These are phyloP conservation scores for Triplophysa rosa DNA, from an alignment of 2,113 vertebrate species.

Conservation along the genomic window DNA sequence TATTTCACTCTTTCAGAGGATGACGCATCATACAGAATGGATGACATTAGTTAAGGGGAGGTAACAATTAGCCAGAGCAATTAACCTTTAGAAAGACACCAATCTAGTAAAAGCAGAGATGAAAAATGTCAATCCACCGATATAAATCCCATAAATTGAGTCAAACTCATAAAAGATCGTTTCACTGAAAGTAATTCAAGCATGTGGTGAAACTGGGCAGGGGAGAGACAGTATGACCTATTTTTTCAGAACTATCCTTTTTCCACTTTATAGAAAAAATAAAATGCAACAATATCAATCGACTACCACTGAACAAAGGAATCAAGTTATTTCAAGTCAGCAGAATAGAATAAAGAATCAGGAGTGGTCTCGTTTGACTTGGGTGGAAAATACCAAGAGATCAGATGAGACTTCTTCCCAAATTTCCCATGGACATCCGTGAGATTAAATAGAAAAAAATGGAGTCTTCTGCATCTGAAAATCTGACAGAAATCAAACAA, in stretches of 20 bases:
- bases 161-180: constrained; percentile 59
- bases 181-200: constrained; percentile 60
- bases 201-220: constrained; percentile 35
- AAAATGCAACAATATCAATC: too few species aligned
- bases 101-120: constrained; percentile 66
- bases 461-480: too few species aligned
- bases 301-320: too few species aligned
- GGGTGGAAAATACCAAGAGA: too few species aligned
- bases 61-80: constrained; percentile 72
- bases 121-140: constrained; percentile 63
- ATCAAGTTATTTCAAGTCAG: too few species aligned
- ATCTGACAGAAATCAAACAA: too few species aligned
- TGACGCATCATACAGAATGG: constrained; percentile 67
- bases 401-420: too few species aligned
- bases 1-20: constrained; percentile 64
- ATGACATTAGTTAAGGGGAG: constrained; percentile 66
- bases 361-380: too few species aligned
- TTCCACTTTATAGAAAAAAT: too few species aligned
- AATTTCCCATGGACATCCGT: too few species aligned
- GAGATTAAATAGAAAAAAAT: too few species aligned
- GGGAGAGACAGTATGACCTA: constrained; percentile 7
- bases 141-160: constrained; percentile 72
- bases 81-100: constrained; percentile 76
- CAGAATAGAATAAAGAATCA: too few species aligned
- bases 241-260: background rate